phyloP scores from a whole-genome alignment of 2,888 invertebrate species.

The Blastobasis adustella region DNA sequence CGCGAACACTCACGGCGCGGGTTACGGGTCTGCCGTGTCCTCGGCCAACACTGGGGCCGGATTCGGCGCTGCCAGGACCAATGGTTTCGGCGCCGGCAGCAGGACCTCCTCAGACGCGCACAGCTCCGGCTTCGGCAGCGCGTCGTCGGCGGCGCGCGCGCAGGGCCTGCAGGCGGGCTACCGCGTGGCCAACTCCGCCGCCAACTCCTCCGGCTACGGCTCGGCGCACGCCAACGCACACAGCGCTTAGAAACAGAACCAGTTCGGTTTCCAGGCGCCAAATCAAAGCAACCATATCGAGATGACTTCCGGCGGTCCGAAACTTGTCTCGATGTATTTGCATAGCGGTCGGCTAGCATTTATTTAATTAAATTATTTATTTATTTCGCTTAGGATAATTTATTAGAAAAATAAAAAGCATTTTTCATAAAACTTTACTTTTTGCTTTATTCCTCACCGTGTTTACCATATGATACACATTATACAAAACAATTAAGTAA shows the following conservation, averaged over 20 bases:
- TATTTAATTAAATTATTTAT: conserved; percentile 35
- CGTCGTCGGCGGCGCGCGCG: conserved; percentile 38
- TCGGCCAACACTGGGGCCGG: conserved; percentile 27
- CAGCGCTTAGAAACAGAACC: conserved; percentile 25
- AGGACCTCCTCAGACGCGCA: conserved; percentile 39
- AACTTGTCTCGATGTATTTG: conserved; percentile 69
- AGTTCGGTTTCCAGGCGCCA: conserved; percentile 5
- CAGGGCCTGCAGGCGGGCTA: conserved; percentile 40
- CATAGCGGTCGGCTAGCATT: conserved; percentile 19
- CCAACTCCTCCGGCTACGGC: conserved; percentile 39
- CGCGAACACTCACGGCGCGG: conserved; percentile 22
- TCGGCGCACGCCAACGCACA: conserved; percentile 48
- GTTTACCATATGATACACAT: too few species aligned
- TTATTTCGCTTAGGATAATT: background rate
- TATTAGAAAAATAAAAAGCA: too few species aligned
- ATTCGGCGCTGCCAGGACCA: conserved; percentile 20
- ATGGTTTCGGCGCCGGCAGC: conserved; percentile 21
- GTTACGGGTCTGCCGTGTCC: conserved; percentile 27
- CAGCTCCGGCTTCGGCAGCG: conserved; percentile 40
- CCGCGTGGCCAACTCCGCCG: conserved; percentile 43
- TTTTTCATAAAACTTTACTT: background rate
- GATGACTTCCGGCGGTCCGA: conserved; percentile 46
- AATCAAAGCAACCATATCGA: conserved; percentile 50
- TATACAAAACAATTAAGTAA: too few species aligned
- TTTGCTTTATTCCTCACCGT: background rate